These are phyloP conservation scores for Lepus americanus DNA, from an alignment of 2,113 vertebrate genomes.

Conservation along the genomic window DNA sequence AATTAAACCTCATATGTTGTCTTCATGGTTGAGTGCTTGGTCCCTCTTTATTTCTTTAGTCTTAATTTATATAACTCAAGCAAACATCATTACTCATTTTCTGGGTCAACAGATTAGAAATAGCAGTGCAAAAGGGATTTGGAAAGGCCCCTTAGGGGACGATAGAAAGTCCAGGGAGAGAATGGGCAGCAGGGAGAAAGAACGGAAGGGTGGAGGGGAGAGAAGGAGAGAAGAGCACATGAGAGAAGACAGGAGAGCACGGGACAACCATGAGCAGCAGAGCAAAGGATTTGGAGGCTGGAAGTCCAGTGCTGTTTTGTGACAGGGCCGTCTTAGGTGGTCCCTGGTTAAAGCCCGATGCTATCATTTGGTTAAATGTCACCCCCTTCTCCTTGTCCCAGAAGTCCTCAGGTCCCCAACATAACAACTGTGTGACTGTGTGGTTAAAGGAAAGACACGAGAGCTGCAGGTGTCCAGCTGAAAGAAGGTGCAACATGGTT, in stretches of 20 bases:
- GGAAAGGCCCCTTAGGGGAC: no score
- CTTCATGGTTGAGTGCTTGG: background rate
- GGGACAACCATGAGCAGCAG: background rate
- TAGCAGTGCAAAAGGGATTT: background rate
- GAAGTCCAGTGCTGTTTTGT: background rate
- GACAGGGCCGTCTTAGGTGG: background rate
- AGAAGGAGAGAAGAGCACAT: no score
- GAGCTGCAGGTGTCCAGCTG: background rate
- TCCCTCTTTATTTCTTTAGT: background rate
- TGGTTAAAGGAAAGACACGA: background rate
- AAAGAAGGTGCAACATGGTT: accelerated
- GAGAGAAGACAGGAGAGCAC: no score
- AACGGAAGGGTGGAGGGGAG: background rate
- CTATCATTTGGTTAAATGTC: background rate
- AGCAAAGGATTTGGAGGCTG: accelerated
- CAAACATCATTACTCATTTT: background rate
- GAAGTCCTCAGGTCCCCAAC: background rate
- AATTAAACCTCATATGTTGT: background rate
- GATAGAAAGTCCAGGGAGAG: background rate
- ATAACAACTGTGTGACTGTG: no score
- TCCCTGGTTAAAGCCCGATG: accelerated
- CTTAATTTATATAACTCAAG: background rate
- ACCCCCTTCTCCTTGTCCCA: no score
- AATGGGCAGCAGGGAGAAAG: no score
- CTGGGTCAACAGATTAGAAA: background rate